These are phyloP conservation scores for Parazoanthus darwini DNA, from an alignment of 92 coral and sea anemone genomes.

Conservation along the genomic window DNA sequence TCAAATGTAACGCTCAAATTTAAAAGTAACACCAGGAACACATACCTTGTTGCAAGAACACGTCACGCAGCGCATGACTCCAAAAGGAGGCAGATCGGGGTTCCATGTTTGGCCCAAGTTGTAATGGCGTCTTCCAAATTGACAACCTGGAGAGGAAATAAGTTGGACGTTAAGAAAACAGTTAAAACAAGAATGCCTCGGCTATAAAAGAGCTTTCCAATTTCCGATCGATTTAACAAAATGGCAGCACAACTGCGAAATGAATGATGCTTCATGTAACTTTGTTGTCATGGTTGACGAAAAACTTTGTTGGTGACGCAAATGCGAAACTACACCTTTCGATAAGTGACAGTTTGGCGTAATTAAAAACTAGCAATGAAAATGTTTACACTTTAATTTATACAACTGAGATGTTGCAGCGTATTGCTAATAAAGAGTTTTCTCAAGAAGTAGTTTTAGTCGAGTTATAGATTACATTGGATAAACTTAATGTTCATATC, in stretches of 20 bases:
- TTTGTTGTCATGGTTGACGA: slow-evolving; percentile 20
- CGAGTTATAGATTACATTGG: not conserved
- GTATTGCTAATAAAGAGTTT: not conserved
- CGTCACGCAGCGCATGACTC: slow-evolving; percentile 65
- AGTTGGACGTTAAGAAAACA: not conserved
- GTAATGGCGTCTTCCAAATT: slow-evolving; percentile 61
- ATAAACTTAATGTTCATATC: not conserved
- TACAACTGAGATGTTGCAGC: not conserved
- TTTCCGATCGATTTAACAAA: not conserved
- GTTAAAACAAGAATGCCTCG: not conserved
- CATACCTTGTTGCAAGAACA: slow-evolving; percentile 77
- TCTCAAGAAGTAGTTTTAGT: not conserved
- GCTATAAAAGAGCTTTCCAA: not conserved
- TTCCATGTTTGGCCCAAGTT: slow-evolving; percentile 72
- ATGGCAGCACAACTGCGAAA: not conserved
- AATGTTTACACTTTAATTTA: slow-evolving; percentile 2
- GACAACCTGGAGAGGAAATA: slow-evolving; percentile 63
- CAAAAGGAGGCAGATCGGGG: slow-evolving; percentile 75
- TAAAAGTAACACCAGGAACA: not conserved
- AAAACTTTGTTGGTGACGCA: slow-evolving; percentile 13
- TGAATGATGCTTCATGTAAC: not conserved
- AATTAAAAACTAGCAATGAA: slow-evolving; percentile 22
- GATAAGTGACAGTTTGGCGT: slow-evolving; percentile 10
- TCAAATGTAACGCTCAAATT: not conserved
- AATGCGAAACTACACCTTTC: not conserved